A percentile compares a stretch with the other conserved stretches of the same genome.
Evolutionary conservation across 2,113 vertebrate genomes (phyloP).

Genomic region (Vidua macroura): DNA sequence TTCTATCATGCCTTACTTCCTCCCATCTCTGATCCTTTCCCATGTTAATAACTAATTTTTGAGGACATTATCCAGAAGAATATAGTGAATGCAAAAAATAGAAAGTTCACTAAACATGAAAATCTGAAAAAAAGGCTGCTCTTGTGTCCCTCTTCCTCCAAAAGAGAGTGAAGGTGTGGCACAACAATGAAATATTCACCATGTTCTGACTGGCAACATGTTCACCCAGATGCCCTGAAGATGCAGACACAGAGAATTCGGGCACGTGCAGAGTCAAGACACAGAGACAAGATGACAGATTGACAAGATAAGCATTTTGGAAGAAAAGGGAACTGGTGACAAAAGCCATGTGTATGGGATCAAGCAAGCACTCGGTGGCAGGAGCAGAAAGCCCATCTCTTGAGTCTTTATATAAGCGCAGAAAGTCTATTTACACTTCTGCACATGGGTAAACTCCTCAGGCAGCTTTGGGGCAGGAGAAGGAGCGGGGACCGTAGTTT

Average conservation of each 20-base stretch:
- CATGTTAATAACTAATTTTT: neutral
- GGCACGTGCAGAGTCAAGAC: neutral
- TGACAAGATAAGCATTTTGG: neutral
- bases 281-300: neutral
- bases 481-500: neutral
- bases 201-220: neutral
- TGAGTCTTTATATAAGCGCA: neutral
- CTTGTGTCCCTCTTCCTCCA: neutral
- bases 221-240: neutral
- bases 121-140: neutral
- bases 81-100: neutral
- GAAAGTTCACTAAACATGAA: neutral
- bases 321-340: neutral
- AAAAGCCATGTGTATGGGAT: neutral
- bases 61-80: neutral
- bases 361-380: neutral
- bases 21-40: neutral
- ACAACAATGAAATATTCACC: neutral
- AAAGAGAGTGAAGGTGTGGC: neutral
- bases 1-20: neutral
- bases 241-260: neutral
- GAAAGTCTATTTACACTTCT: neutral
- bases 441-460: neutral
- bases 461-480: neutral
- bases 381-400: neutral